Conservation (phyloP, 1,140 invertebrate species). For the Apis cerana region DNA sequence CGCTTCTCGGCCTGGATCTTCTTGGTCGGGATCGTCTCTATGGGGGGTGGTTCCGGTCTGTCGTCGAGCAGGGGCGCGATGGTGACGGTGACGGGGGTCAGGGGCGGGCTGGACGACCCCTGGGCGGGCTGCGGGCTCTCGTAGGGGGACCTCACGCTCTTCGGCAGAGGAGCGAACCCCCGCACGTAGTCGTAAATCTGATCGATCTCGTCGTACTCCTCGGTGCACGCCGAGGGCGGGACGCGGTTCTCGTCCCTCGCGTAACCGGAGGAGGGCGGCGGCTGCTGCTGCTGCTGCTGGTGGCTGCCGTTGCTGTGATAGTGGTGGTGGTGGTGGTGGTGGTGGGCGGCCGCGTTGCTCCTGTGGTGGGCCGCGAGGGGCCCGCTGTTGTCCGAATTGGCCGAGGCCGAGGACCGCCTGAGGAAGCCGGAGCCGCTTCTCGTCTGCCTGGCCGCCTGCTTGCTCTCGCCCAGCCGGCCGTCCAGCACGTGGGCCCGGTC, state of each 20-base stretch:
- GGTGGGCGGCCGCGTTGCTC: constrained; percentile 57
- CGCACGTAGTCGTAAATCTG: constrained; percentile 98
- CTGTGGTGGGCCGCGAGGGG: constrained; percentile 72
- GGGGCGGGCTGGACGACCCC: constrained; percentile 63
- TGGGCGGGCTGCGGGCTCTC: constrained; percentile 72
- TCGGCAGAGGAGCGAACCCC: constrained; percentile 93
- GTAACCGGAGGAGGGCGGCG: constrained; percentile 61
- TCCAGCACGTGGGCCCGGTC: constrained; percentile 90
- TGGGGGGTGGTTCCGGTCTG: constrained; percentile 93
- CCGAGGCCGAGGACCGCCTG: constrained; percentile 83
- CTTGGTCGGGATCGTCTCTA: constrained; percentile 94
- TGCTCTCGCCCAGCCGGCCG: constrained; percentile 87
- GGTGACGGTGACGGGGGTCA: constrained; percentile 76
- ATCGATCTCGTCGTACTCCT: constrained; percentile 97
- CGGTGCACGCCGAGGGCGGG: constrained; percentile 82
- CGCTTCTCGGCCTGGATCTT: constrained; percentile 88
- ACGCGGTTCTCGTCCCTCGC: constrained; percentile 80
- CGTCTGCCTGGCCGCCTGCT: constrained; percentile 77
- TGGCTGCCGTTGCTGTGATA: constrained; percentile 66
- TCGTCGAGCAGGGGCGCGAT: constrained; percentile 80
- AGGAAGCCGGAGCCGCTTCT: constrained; percentile 74
- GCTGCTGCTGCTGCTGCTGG: constrained; percentile 45
- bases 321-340: constrained; percentile 70
- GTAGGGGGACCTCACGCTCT: constrained; percentile 88
- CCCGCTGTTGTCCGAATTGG: constrained; percentile 87